Evolutionary conservation across 37 sponge, comb jelly and placozoan species (phyloP).

Genomic region (Agelas oroides): DNA sequence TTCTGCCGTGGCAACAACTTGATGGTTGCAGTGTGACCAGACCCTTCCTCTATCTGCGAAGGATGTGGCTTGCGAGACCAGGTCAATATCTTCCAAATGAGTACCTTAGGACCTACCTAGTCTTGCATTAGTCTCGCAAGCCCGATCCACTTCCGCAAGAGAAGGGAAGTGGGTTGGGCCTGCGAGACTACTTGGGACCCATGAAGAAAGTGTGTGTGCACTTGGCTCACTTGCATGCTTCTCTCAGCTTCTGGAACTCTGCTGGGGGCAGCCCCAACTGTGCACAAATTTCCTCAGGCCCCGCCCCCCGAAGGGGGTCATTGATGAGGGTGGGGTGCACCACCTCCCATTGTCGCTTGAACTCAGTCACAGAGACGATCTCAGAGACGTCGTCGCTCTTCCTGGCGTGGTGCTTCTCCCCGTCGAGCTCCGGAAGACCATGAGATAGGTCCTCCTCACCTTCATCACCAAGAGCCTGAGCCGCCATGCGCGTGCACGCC

Average conservation of each 20-base stretch:
- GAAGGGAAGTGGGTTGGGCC: no score
- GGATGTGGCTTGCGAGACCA: no score
- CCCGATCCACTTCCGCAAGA: no score
- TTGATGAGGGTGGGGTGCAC: not conserved
- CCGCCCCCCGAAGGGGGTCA: not conserved
- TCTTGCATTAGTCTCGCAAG: no score
- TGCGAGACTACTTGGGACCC: no score
- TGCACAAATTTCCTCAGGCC: not conserved
- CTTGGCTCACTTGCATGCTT: slow-evolving; percentile 7
- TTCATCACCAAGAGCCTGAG: not conserved
- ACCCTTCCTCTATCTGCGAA: no score
- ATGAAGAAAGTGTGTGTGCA: no score
- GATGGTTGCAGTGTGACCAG: no score
- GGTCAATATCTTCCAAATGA: no score
- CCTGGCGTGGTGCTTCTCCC: slow-evolving; percentile 9
- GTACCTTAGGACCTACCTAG: no score
- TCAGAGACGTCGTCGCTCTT: slow-evolving; percentile 1
- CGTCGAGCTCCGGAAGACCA: not conserved
- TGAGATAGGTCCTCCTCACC: not conserved
- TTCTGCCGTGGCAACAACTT: no score
- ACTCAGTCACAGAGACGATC: slow-evolving; percentile 16
- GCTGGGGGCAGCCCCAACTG: slow-evolving; percentile 1
- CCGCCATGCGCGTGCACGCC: not conserved
- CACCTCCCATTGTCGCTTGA: slow-evolving; percentile 12
- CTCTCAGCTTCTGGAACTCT: not conserved